Evolutionary conservation across 2,888 invertebrate species (phyloP).

Genomic region (Lagria hirta): DNA sequence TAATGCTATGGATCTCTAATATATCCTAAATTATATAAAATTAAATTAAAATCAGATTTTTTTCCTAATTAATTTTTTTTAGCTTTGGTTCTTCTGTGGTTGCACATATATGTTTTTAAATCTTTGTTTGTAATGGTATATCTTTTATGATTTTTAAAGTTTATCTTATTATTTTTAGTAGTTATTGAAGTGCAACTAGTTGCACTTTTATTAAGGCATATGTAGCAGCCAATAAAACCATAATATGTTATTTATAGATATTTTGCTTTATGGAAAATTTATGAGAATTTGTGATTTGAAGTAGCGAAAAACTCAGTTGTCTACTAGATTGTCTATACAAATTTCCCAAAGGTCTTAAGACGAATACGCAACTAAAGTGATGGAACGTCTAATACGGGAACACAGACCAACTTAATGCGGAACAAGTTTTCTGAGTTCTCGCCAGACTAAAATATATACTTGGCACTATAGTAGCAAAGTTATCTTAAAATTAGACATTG

Average conservation of each 20-base stretch:
- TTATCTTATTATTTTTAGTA: no score
- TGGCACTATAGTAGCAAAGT: not conserved
- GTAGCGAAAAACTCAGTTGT: slow-evolving; percentile 28
- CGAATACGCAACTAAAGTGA: slow-evolving; percentile 35
- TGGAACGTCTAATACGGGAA: slow-evolving; percentile 33
- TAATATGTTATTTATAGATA: slow-evolving; percentile 29
- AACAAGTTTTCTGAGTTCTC: slow-evolving; percentile 28
- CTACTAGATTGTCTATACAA: slow-evolving; percentile 35
- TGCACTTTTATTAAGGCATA: no score
- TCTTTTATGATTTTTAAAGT: no score
- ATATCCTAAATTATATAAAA: no score
- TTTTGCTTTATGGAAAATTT: slow-evolving; percentile 31
- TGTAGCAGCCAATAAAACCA: no score
- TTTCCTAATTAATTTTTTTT: no score
- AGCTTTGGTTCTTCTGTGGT: no score
- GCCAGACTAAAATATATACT: slow-evolving; percentile 9
- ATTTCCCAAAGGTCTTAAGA: slow-evolving; percentile 37
- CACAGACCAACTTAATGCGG: slow-evolving; percentile 29
- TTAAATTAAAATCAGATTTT: no score
- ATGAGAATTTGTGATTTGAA: slow-evolving; percentile 32
- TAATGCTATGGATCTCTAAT: no score
- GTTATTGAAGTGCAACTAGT: no score
- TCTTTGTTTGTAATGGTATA: no score
- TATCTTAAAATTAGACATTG: slow-evolving; percentile 13
- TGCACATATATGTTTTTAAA: no score